Evolutionary conservation across 1,140 invertebrate species (phyloP).

Genomic region (Drosophila teissieri): DNA sequence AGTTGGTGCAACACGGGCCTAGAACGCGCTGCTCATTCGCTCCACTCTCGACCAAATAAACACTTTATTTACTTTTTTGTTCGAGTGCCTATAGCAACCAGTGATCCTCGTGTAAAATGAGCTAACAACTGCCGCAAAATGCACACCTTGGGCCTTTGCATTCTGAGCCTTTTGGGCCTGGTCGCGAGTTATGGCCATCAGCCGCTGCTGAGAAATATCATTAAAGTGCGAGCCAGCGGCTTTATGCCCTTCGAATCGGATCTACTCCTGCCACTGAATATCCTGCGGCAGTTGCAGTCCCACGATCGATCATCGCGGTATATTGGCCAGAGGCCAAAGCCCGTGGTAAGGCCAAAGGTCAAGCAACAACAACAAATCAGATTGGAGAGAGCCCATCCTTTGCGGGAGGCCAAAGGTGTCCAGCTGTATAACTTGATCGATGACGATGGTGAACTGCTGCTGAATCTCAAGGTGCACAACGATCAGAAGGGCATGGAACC

Average conservation of each 20-base stretch:
- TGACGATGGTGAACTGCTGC: conserved; percentile 66
- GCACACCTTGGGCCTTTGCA: not conserved
- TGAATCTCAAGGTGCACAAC: conserved; percentile 67
- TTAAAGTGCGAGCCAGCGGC: conserved; percentile 68
- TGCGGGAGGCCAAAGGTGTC: conserved; percentile 36
- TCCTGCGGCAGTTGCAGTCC: conserved; percentile 60
- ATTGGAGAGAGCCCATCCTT: conserved; percentile 44
- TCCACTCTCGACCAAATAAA: not conserved
- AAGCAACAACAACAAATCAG: conserved; percentile 66
- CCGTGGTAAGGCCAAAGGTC: conserved; percentile 18
- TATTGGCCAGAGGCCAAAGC: conserved; percentile 10
- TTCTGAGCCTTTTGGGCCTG: conserved; percentile 8
- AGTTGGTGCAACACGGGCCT: conserved; percentile 73
- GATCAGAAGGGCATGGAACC: conserved; percentile 8
- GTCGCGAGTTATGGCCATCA: not conserved
- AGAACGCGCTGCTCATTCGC: conserved; percentile 57
- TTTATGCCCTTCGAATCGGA: conserved; percentile 72
- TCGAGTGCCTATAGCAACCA: not conserved
- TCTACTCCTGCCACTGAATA: conserved; percentile 57
- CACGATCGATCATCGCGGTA: conserved; percentile 55
- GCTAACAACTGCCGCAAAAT: conserved; percentile 14
- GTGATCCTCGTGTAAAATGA: conserved; percentile 23
- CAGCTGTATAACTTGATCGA: conserved; percentile 75
- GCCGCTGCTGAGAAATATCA: conserved; percentile 55
- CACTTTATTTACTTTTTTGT: conserved; percentile 22